phyloP scores from a whole-genome alignment of 2,113 vertebrate species.

The Petrocephalus microphthalmus region DNA sequence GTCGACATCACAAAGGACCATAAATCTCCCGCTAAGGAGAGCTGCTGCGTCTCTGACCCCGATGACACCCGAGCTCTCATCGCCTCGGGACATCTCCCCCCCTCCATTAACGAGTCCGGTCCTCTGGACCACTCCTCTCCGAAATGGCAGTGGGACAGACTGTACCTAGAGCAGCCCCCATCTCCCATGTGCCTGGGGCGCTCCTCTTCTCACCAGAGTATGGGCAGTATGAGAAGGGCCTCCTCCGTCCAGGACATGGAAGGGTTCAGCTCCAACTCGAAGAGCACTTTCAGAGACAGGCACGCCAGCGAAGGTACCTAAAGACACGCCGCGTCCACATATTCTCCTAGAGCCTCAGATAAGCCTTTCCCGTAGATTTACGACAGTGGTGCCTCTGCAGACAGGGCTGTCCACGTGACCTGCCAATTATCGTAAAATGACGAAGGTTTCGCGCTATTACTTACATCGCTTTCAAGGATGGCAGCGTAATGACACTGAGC shows the following conservation, averaged over 20 bases:
- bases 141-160: constrained; percentile 77
- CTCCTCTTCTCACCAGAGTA: constrained; percentile 76
- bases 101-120: constrained; percentile 78
- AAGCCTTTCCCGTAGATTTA: not conserved
- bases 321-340: not conserved
- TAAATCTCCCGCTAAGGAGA: constrained; percentile 81
- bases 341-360: not conserved
- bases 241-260: constrained; percentile 92
- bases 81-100: constrained; percentile 76
- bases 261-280: constrained; percentile 74
- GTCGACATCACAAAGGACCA: constrained; percentile 81
- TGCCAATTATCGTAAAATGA: not conserved
- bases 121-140: constrained; percentile 92
- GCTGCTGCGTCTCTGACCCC: constrained; percentile 83
- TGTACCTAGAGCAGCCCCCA: constrained; percentile 70
- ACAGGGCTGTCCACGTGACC: not conserved
- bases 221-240: constrained; percentile 83
- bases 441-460: not conserved
- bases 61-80: constrained; percentile 92
- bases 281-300: constrained; percentile 80
- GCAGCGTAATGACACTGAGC: not conserved
- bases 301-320: constrained; percentile 91
- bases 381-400: not conserved
- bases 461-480: not conserved
- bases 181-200: constrained; percentile 75